Evolutionary conservation across 2,113 vertebrate species (phyloP), one percentile per base, ranked within the genome.

Genomic region (Mormyrus iriodes): DNA sequence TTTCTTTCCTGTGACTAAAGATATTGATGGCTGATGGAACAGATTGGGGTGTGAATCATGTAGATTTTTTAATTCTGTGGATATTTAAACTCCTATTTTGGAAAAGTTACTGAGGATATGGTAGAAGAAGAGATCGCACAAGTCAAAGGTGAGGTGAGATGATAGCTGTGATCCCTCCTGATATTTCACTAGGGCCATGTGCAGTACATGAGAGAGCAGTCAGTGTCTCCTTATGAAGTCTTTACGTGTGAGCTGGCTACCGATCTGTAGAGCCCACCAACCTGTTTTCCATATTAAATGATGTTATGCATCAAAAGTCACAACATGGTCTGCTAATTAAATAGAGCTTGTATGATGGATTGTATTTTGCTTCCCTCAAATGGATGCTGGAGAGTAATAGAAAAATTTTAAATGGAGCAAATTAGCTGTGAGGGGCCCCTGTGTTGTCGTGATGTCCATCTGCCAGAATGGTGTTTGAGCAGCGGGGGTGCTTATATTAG

Each of bases 201-300:
- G 83, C n/a, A 85, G 39, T 10, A 84, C 6, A 12, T 42, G 19
- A 49, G 27, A n/a, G 31, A 39, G 85, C 85, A 13, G 85, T 35
- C 85, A 55, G 69, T 92, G 92, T 92, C 90, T 49, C 21, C 24
- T 85, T 44, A 49, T 85, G 82, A 85, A 85, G 44, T 53, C 85
- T 35, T 51, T 31, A 19, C 7, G 19, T 55, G n/a, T 52, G 21
- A 84, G 82, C 82, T 15, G 48, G 15, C 27, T 4, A 51, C 6
- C 24, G n/a, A 53, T 55, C 49, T 86, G 85, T n/a, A 17, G 85
- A 53, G 27, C 24, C 44, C 27, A 53, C 85, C 24, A 2, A 58
- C 85, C 49, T 31, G 52, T 86, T 55, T 53, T 53, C 27, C 51
- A 17, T 39, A 86, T 53, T 53, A 51, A 39, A 53, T 35, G 51